A percentile compares a stretch with the other conserved stretches of the same genome.
Evolutionary conservation across 2,797 vertebrate genomes (phyloP).

Genomic region (Danionella dracula): DNA sequence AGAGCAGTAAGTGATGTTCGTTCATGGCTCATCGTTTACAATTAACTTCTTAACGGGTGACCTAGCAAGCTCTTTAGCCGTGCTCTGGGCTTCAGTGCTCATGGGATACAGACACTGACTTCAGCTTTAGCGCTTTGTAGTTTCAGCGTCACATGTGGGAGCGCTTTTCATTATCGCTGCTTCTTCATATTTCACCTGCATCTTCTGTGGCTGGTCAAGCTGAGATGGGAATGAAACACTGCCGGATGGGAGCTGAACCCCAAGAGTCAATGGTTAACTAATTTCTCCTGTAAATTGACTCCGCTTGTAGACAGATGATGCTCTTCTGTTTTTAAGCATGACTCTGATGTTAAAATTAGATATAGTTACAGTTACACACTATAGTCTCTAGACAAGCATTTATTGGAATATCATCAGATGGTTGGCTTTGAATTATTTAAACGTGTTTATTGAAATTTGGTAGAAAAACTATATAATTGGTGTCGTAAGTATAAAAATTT

Average conservation of each 20-base stretch:
- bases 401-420: too few relatives aligned
- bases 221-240: not conserved
- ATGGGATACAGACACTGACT: not conserved
- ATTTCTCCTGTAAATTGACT: constrained; percentile 8
- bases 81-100: not conserved
- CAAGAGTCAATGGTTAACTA: constrained; percentile 1
- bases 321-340: too few relatives aligned
- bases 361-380: too few relatives aligned
- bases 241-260: not conserved
- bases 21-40: constrained; percentile 30
- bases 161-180: not conserved
- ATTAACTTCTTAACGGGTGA: constrained; percentile 15
- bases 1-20: constrained; percentile 17
- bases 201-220: not conserved
- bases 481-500: too few relatives aligned
- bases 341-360: too few relatives aligned
- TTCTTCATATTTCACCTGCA: not conserved
- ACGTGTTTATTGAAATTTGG: too few relatives aligned
- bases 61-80: not conserved
- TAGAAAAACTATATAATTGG: too few relatives aligned
- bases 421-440: too few relatives aligned
- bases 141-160: not conserved
- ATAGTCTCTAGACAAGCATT: too few relatives aligned
- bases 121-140: constrained; percentile 7
- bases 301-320: constrained; percentile 33